These are phyloP conservation scores for Brachyhypopomus occidentalis DNA, from an alignment of 2,113 vertebrate genomes.

Conservation along the genomic window DNA sequence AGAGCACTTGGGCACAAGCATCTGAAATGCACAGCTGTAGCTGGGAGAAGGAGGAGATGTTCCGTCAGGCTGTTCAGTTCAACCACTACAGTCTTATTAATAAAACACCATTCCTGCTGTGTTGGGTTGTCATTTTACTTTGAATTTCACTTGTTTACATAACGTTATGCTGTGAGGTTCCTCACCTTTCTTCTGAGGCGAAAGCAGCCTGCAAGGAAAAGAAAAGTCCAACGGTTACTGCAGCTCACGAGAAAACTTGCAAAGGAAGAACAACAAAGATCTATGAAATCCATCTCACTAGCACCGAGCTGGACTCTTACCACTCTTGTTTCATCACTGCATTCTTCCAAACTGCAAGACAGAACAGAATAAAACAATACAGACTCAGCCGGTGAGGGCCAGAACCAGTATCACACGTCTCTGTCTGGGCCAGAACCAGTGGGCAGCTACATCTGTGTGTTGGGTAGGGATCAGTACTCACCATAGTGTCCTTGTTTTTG, in stretches of 20 bases:
- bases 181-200: neutral
- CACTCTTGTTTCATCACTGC: neutral
- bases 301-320: neutral
- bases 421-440: too few species aligned
- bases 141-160: neutral
- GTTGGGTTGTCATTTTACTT: neutral
- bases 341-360: neutral
- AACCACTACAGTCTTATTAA: neutral
- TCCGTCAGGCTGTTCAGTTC: neutral
- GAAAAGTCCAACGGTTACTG: too few species aligned
- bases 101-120: neutral
- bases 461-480: slow-evolving; percentile 20
- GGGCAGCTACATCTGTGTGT: too few species aligned
- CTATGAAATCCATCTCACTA: neutral
- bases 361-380: neutral
- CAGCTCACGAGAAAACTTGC: neutral
- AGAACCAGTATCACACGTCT: too few species aligned
- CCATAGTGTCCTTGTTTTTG: slow-evolving; percentile 50
- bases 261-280: neutral
- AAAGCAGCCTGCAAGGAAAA: neutral
- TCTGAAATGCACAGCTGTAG: slow-evolving; percentile 70
- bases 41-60: slow-evolving; percentile 39
- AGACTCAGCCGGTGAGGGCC: too few species aligned
- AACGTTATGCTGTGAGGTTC: neutral
- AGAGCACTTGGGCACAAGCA: slow-evolving; percentile 57